Evolutionary conservation across 2,888 invertebrate species (phyloP).

Genomic region (Ephialtes manifestator): DNA sequence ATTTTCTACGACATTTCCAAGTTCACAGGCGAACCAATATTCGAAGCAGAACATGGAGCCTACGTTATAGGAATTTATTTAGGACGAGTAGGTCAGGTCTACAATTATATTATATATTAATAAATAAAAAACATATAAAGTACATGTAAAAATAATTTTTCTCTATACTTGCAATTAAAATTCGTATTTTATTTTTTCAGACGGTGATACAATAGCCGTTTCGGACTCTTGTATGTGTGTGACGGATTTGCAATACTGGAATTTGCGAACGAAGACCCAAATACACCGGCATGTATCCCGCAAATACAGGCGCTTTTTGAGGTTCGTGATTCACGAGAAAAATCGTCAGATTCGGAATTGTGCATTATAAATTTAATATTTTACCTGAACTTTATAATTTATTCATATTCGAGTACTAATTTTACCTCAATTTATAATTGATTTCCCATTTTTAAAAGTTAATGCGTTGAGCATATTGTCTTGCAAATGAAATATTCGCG

Average conservation of each 20-base stretch:
- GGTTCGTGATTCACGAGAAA: neutral
- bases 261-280: neutral
- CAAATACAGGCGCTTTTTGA: neutral
- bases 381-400: no score
- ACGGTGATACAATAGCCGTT: neutral
- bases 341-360: no score
- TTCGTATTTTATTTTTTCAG: neutral
- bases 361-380: no score
- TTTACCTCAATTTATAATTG: no score
- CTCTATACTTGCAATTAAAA: neutral
- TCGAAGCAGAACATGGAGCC: neutral
- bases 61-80: neutral
- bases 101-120: neutral
- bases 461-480: no score
- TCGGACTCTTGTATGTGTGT: neutral
- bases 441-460: no score
- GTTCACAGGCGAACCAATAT: slow-evolving; percentile 1
- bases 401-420: no score
- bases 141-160: neutral
- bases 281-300: neutral
- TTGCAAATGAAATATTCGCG: no score
- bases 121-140: neutral
- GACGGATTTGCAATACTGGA: neutral
- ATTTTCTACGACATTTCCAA: slow-evolving; percentile 17
- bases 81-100: neutral